Evolutionary conservation across 35 echinoderm and acorn worm genomes (phyloP), one percentile per base, ranked within the genome.

Genomic region (Patiria miniata): DNA sequence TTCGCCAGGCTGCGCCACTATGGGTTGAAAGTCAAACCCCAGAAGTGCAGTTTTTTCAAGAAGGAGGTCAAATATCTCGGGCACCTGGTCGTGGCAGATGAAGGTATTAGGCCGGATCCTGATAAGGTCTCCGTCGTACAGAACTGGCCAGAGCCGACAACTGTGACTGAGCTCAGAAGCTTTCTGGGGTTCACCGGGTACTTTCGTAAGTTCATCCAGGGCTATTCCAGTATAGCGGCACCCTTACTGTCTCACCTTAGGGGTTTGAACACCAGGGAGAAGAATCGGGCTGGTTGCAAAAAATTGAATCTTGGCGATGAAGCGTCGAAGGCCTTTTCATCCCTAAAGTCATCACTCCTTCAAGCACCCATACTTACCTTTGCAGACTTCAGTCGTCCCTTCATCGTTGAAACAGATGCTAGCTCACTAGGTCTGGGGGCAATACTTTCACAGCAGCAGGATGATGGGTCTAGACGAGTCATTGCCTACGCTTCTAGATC

Each of bases 131-230:
- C 51, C 33, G 83, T 34, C 21, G 82, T 86, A 0, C 15, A 47
- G 16, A 33, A 39, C 17, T 90, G 87, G 79, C 82, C 89, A 1
- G 12, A 37, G 28, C 83, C 77, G 17, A 81, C 26, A 17, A 32
- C 54, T 7, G 80, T 88, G 51, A 89, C 55, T 12, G 47, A 93
- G 36, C n/a, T n/a, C n/a, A 1, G 91, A 28, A 52, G 53, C 34
- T 93, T 93, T 51, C 85, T 93, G 54, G 84, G 85, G 15, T 29
- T 87, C 38, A 51, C 84, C n/a, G 86, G 91, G 18, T 88, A 82
- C 57, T 93, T 85, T 76, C 77, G 54, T 22, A 84, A 82, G 58
- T 89, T 93, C 79, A 80, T 89, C 40, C 29, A 61, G 10, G 79
- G 58, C 17, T 85, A 89, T 79, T 65, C 81, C 1, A 89, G 77